Base-by-base conservation (phyloP, 2,888 invertebrate species). In the Himalopsyche japonica region DNA sequence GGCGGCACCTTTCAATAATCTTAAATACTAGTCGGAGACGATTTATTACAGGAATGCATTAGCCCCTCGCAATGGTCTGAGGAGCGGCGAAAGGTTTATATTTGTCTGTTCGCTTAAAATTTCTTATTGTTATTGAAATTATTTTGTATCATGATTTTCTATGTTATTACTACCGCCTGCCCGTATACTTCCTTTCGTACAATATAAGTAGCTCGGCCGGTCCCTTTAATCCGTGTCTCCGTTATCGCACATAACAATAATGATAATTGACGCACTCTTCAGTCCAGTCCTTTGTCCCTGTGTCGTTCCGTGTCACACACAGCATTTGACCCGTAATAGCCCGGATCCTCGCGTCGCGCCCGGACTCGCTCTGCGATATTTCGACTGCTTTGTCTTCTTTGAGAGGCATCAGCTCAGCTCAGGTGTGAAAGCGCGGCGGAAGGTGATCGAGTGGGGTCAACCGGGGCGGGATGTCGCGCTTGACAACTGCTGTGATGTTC, bases 391-490 rank as follows among this genome's bases (percentile, higher is more conserved):
- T 77, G 77, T 77, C 43, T 77, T 77, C 77, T 77, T 77, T 77
- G 77, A 77, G 37, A 37, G 34, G 77, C 77, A 27, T 76, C 27
- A 12, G 34, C 18, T 77, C 37, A 43, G 34, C 34, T 34, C 77
- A 43, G 43, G 43, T 43, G 77, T 34, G 43, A 77, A n/a, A 32
- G 34, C 43, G 30, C 64, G 43, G 20, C 70, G 82, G 78, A 78
- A 82, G 82, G 70, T 79, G 82, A 82, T 79, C 37, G 82, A 79
- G 79, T 47, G 79, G 57, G 82, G 79, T 79, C 43, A 43, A 27
- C 47, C 81, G n/a, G 24, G 27, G 30, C 12, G 77, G 49, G 82
- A 82, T 57, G 43, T 77, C 37, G 43, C 77, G 77, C 37, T 27
- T 43, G 43, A 43, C 43, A 43, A 43, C 43, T 15, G 70, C 70